Conservation (phyloP, 2,113 vertebrate genomes). For the Capreolus pygargus region DNA sequence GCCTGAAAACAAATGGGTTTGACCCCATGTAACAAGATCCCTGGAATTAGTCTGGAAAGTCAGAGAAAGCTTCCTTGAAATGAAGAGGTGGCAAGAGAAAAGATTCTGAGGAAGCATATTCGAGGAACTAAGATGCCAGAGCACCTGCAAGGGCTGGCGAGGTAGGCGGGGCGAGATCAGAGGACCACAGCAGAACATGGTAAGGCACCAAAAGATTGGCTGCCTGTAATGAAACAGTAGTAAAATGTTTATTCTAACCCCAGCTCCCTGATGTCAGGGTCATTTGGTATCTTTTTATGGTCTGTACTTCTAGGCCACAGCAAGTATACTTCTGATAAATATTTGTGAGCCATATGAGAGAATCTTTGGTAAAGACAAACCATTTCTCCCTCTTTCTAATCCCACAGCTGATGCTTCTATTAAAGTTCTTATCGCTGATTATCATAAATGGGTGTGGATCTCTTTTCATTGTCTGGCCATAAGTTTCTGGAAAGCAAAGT, state of each 20-base stretch:
- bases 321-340: background rate
- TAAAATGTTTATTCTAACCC: background rate
- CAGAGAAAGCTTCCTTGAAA: background rate
- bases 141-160: background rate
- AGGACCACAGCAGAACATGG: background rate
- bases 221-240: background rate
- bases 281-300: background rate
- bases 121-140: background rate
- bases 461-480: constrained; percentile 6
- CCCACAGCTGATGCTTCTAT: background rate
- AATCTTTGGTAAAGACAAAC: background rate
- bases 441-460: background rate
- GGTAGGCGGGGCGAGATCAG: background rate
- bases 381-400: background rate
- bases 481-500: background rate
- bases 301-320: background rate
- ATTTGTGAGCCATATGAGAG: background rate
- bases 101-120: background rate
- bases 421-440: background rate
- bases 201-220: background rate
- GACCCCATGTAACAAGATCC: background rate
- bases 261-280: background rate
- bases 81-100: background rate
- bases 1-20: background rate
- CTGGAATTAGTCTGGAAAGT: background rate